Conservation (phyloP, 2,888 invertebrate species). For the Amphipyra berbera region DNA sequence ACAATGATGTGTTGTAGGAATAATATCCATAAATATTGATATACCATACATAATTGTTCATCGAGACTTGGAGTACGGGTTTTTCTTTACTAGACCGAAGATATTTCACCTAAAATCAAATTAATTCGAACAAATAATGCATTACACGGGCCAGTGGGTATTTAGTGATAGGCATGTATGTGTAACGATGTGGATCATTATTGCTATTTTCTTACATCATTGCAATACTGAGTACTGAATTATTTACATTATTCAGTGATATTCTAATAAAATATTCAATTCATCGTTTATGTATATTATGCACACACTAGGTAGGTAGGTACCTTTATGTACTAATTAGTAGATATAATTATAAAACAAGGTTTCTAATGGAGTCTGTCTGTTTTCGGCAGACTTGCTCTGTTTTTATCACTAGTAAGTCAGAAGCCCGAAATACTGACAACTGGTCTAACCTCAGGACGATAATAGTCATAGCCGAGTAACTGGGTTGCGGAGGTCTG, state of each 20-base stretch:
- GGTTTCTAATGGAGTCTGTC: no score
- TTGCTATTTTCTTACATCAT: slow-evolving; percentile 68
- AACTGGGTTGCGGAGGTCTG: no score
- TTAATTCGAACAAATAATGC: slow-evolving; percentile 57
- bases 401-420: no score
- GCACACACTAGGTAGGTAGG: no score
- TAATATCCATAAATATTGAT: slow-evolving; percentile 16
- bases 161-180: slow-evolving; percentile 66
- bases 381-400: no score
- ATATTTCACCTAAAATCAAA: slow-evolving; percentile 35
- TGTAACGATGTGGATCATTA: slow-evolving; percentile 68
- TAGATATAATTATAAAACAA: slow-evolving; percentile 1
- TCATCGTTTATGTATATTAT: slow-evolving; percentile 21
- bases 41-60: slow-evolving; percentile 13
- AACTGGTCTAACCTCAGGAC: no score
- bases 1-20: slow-evolving; percentile 20
- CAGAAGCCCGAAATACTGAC: no score
- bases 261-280: slow-evolving; percentile 33
- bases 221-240: slow-evolving; percentile 51
- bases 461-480: no score
- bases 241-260: slow-evolving; percentile 50
- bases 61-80: slow-evolving; percentile 14
- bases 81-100: slow-evolving; percentile 29
- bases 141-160: slow-evolving; percentile 70
- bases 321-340: slow-evolving; percentile 9